phyloP scores from a whole-genome alignment of 2,888 invertebrate genomes.

The Podotricha telesiphe region DNA sequence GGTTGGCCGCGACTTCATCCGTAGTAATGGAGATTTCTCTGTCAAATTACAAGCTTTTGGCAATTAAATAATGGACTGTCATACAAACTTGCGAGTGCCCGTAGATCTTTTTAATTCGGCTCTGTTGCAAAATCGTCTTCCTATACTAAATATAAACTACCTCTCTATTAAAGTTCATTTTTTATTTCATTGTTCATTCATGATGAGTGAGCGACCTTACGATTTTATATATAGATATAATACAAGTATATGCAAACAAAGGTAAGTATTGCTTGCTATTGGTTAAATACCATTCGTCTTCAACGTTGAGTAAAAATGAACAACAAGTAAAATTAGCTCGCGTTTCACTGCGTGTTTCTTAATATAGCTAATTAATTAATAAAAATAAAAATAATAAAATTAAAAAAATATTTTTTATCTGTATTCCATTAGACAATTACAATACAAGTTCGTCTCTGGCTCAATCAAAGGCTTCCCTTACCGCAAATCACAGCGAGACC shows the following conservation, averaged over 20 bases:
- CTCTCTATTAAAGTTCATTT: too few relatives aligned
- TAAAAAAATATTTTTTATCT: neutral
- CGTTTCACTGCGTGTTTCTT: neutral
- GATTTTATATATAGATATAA: neutral
- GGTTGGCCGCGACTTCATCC: too few relatives aligned
- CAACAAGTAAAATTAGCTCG: neutral
- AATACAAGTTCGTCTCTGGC: constrained; percentile 57
- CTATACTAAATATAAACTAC: too few relatives aligned
- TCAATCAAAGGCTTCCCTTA: constrained; percentile 77
- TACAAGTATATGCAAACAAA: too few relatives aligned
- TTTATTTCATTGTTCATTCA: too few relatives aligned
- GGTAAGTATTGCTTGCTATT: neutral
- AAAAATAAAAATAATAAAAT: neutral
- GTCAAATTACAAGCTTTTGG: too few relatives aligned
- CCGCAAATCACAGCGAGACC: constrained; percentile 81
- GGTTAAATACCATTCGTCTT: neutral
- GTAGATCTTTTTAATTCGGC: too few relatives aligned
- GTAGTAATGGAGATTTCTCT: too few relatives aligned
- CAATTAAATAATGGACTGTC: too few relatives aligned
- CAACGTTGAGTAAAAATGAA: neutral
- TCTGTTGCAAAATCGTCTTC: too few relatives aligned
- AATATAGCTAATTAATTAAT: neutral
- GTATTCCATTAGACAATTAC: constrained; percentile 7
- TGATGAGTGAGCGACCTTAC: too few relatives aligned
- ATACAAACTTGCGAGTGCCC: too few relatives aligned